Evolutionary conservation across 1,140 invertebrate species (phyloP).

Genomic region (Calycopis cecrops): DNA sequence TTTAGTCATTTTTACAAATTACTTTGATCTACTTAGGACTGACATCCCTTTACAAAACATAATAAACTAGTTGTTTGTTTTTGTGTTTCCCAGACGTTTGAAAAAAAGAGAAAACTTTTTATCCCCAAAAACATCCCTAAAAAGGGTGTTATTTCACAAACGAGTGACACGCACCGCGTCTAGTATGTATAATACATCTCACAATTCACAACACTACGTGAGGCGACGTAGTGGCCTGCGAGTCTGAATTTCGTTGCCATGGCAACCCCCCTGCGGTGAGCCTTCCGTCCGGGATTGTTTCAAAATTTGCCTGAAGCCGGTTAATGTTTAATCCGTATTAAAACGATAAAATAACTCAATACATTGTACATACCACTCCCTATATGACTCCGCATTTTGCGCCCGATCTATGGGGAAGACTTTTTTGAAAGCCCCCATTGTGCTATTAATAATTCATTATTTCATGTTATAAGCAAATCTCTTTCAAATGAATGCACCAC

Average conservation of each 20-base stretch:
- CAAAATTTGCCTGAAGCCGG: constrained; percentile 43
- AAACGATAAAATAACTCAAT: constrained; percentile 61
- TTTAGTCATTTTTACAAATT: too few relatives aligned
- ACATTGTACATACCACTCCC: constrained; percentile 13
- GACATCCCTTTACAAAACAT: constrained; percentile 30
- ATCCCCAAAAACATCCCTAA: neutral
- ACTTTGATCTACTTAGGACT: too few relatives aligned
- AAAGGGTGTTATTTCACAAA: neutral
- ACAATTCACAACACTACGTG: neutral
- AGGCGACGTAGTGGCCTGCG: neutral
- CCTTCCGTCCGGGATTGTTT: constrained; percentile 50
- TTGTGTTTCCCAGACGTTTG: too few relatives aligned
- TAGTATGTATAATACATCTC: too few relatives aligned
- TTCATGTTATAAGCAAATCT: too few relatives aligned
- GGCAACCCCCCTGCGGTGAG: constrained; percentile 60
- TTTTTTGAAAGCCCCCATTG: neutral
- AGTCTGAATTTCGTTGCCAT: constrained; percentile 42
- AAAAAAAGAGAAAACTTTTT: neutral
- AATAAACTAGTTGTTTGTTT: constrained; percentile 3
- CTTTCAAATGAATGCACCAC: too few relatives aligned
- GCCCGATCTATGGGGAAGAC: neutral
- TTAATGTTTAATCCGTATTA: constrained; percentile 62
- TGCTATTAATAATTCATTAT: too few relatives aligned
- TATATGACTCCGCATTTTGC: neutral
- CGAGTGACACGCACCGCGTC: neutral